Evolutionary conservation across 2,888 invertebrate species (phyloP).

Genomic region (Pollenia griseotomentosa): DNA sequence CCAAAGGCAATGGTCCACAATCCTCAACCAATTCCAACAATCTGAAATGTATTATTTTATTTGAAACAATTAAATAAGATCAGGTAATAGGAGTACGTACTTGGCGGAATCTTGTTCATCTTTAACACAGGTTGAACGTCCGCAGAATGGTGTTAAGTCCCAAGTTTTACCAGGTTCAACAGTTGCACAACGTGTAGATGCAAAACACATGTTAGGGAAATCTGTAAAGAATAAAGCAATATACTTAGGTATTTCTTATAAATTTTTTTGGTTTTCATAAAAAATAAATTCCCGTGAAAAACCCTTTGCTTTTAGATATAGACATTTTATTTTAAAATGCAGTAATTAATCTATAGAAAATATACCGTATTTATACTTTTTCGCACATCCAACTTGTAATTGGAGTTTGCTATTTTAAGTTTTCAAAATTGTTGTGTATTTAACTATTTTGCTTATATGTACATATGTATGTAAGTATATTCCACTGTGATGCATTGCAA

Average conservation of each 20-base stretch:
- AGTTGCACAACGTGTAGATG: conserved; percentile 94
- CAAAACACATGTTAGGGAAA: conserved; percentile 96
- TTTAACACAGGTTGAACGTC: conserved; percentile 93
- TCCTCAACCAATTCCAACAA: conserved; percentile 94
- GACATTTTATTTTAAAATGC: too few relatives aligned
- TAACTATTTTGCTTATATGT: too few relatives aligned
- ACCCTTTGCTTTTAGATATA: too few relatives aligned
- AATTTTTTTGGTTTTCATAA: too few relatives aligned
- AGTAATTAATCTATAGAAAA: too few relatives aligned
- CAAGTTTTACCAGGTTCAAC: conserved; percentile 93
- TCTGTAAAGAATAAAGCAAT: conserved; percentile 84
- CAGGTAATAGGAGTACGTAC: conserved; percentile 74
- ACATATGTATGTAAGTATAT: too few relatives aligned
- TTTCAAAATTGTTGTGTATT: too few relatives aligned
- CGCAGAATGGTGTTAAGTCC: conserved; percentile 95
- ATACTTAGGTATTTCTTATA: not conserved
- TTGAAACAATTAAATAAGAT: not conserved
- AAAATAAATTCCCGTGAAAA: too few relatives aligned
- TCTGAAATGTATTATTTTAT: conserved; percentile 81
- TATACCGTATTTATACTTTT: too few relatives aligned
- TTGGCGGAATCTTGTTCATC: conserved; percentile 90
- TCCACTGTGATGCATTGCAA: too few relatives aligned
- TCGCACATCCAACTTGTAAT: too few relatives aligned
- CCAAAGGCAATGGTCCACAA: conserved; percentile 94
- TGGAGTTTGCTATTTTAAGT: too few relatives aligned